phyloP scores from a whole-genome alignment of 2,888 invertebrate genomes.

The Acronicta leporina region DNA sequence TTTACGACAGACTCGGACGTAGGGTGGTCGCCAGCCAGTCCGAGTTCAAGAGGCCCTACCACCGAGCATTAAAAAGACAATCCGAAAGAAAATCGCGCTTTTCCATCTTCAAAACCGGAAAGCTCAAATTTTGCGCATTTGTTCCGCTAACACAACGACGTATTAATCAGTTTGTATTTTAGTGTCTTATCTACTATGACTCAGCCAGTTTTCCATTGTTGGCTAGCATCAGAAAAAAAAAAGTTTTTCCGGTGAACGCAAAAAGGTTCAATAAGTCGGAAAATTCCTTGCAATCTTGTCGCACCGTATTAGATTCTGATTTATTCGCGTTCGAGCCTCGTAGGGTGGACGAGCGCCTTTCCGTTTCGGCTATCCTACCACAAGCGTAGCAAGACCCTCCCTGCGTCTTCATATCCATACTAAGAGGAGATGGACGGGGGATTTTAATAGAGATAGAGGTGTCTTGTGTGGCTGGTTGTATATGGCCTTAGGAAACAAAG shows the following conservation, averaged over 20 bases:
- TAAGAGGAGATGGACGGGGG: constrained; percentile 44
- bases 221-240: constrained; percentile 26
- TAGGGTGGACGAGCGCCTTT: constrained; percentile 80
- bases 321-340: constrained; percentile 77
- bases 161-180: constrained; percentile 5
- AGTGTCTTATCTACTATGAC: constrained; percentile 22
- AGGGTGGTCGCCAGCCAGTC: too few species aligned
- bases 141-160: not conserved
- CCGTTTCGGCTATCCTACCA: constrained; percentile 65
- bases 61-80: too few species aligned
- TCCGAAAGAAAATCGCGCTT: too few species aligned
- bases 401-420: constrained; percentile 45
- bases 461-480: constrained; percentile 73
- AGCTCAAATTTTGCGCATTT: too few species aligned
- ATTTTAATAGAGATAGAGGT: constrained; percentile 65
- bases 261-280: constrained; percentile 81
- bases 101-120: too few species aligned
- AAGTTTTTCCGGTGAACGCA: constrained; percentile 56
- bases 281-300: constrained; percentile 83
- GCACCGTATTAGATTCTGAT: constrained; percentile 85
- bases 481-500: constrained; percentile 86
- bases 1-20: too few species aligned
- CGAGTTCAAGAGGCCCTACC: too few species aligned
- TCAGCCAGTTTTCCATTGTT: constrained; percentile 20
- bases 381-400: constrained; percentile 70